Base-by-base conservation (phyloP, 2,888 invertebrate genomes). In the Lepidonotus clava region DNA sequence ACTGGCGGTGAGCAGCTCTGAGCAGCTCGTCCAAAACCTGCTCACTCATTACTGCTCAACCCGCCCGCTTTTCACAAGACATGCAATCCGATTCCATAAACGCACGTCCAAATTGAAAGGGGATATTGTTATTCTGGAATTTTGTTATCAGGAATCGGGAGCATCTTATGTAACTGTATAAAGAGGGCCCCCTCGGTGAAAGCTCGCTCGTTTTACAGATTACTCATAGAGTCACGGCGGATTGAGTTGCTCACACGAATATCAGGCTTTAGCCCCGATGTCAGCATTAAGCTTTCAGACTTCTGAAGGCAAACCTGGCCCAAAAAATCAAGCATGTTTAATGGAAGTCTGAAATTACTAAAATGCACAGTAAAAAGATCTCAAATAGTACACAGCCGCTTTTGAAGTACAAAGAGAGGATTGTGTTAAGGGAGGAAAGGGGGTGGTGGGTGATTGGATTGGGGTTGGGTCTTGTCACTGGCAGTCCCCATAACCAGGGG, bases 271-370 rank as follows among this genome's bases (percentile, higher is more conserved):
- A 46, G 32, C 28, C 28, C 61, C n/a, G 61, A n/a, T 24, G 61
- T 24, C n/a, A 34, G n/a, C 71, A 71, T 71, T 71, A 71, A 34
- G 38, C 38, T 71, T 71, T 38, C 71, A 71, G 71, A 71, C 71
- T 71, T 71, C 71, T 71, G 38, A 71, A 32, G 66, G 66, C n/a
- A 38, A 5, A 61, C 4, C 4, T 24, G 61, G 71, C 0, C 14
- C 34, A 71, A 71, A 71, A 71, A 34, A 36, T 71, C 56, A 38
- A 38, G 36, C 71, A 71, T 71, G 71, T 71, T 71, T 71, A 71
- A 71, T 71, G 71, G 36, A 71, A 71, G 71, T 71, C 71, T 71
- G 71, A 71, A 71, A 71, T 71, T 71, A 71, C 71, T 71, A 34
- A 71, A 71, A 71, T 71, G 34, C 34, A 71, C 34, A 71, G 36